Evolutionary conservation across 1,140 invertebrate genomes (phyloP), one percentile per base, ranked within the genome.

Genomic region (Sipha flava): DNA sequence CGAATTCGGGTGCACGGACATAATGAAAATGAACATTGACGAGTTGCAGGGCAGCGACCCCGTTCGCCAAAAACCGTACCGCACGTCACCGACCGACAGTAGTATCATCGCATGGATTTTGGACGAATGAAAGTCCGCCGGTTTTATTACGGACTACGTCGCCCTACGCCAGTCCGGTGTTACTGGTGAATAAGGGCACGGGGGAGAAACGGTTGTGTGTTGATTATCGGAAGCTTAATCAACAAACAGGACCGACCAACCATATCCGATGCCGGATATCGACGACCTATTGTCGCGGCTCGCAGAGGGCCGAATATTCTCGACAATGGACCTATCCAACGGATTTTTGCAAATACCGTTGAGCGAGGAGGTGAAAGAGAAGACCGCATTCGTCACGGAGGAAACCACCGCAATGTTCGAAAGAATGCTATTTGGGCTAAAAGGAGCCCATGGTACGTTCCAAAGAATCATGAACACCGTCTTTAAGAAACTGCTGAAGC

Each of bases 211-310:
- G 83, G 29, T 16, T 84, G 4, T 68, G 80, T 9, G 64, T 84
- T 3, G 86, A 86, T 81, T 87, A 84, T 70, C 47, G 85, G 45
- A 84, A 85, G 73, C 57, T 87, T 49, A 87, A 87, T 82, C 83
- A 85, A 72, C 82, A 83, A 68, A 86, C 85, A n/a, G n/a, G 10
- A 82, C 85, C 29, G 82, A 82, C 7, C 87, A 89, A 82, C 82
- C 81, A 62, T 90, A 86, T 82, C 89, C 89, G 0, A 68, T 90
- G 12, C 88, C 89, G 10, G 81, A 86, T 5, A 88, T 89, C 21
- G 84, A 85, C 12, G 87, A 88, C n/a, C 85, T 85, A 23, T 80
- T 87, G 75, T 83, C 84, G 0, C 84, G 85, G 0, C 80, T 90
- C 2, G n/a, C 49, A 12, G 21, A 21, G 21, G 49, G 49, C 9